Evolutionary conservation across 2,797 vertebrate genomes (phyloP).

Genomic region (Pyrrhura leucotis): DNA sequence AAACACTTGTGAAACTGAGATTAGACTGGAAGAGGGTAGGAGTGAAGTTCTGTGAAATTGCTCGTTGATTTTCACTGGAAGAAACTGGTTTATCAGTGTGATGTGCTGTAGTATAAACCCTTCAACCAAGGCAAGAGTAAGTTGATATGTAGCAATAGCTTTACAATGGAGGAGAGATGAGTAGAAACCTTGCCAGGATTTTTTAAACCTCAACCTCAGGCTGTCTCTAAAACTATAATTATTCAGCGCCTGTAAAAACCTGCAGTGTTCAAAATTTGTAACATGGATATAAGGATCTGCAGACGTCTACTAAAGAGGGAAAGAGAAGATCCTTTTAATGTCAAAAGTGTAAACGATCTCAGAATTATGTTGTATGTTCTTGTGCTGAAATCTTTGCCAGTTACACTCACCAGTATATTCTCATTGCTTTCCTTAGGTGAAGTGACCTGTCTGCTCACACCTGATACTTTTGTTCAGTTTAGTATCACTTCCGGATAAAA

Average conservation of each 20-base stretch:
- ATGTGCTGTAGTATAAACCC: not conserved
- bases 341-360: not conserved
- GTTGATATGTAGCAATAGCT: not conserved
- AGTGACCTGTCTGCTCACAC: not conserved
- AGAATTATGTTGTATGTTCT: not conserved
- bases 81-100: not conserved
- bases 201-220: not conserved
- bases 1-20: fast-evolving
- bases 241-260: not conserved
- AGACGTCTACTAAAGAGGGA: not conserved
- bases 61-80: not conserved
- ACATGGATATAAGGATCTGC: not conserved
- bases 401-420: not conserved
- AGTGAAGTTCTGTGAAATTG: not conserved
- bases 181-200: not conserved
- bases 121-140: not conserved
- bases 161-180: not conserved
- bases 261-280: not conserved
- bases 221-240: not conserved
- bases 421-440: not conserved
- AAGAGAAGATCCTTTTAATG: not conserved
- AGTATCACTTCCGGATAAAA: not conserved
- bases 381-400: not conserved
- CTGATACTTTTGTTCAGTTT: not conserved
- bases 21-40: not conserved